Evolutionary conservation across 1,140 invertebrate genomes (phyloP).

Genomic region (Mycetomoellerius zeteki): DNA sequence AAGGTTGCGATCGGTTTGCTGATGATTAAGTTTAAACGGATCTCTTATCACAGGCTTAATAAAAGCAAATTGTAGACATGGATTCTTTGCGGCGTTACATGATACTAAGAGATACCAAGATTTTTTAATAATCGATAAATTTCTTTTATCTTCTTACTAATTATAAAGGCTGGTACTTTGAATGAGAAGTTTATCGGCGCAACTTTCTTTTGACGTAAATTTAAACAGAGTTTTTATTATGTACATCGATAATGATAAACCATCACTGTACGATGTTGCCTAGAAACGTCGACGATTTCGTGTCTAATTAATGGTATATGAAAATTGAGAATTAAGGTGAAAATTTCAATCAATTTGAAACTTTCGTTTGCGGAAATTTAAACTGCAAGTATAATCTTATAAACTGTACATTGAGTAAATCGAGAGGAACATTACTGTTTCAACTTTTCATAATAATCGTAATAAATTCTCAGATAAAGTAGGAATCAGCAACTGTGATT

Average conservation of each 20-base stretch:
- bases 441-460: not conserved
- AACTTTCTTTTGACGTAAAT: not conserved
- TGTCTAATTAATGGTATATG: not conserved
- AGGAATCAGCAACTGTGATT: not conserved
- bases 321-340: not conserved
- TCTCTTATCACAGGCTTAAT: not conserved
- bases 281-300: not conserved
- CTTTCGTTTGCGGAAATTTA: not conserved
- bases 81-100: not conserved
- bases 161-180: not conserved
- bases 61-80: not conserved
- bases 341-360: not conserved
- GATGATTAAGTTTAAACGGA: not conserved
- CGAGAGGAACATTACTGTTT: not conserved
- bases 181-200: not conserved
- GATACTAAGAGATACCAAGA: not conserved
- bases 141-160: not conserved
- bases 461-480: not conserved
- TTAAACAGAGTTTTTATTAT: conserved; percentile 1
- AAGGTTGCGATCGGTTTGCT: not conserved
- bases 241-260: not conserved
- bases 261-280: not conserved
- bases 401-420: not conserved
- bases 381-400: not conserved
- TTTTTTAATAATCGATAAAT: not conserved